phyloP scores from a whole-genome alignment of 1,140 invertebrate genomes.

The Procambarus virginalis region DNA sequence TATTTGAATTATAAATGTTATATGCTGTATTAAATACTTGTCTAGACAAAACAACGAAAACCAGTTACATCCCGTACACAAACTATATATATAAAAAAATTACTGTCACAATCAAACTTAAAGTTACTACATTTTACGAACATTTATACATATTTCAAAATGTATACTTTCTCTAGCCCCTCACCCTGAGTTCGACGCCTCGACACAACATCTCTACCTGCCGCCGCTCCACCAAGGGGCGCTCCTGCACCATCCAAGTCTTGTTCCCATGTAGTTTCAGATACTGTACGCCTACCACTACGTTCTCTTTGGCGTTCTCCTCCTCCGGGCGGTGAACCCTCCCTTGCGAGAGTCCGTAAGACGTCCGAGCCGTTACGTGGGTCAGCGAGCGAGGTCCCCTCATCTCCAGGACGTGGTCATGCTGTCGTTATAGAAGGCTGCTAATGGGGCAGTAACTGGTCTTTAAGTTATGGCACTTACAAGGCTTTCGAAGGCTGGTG shows the following conservation, averaged over 20 bases:
- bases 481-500: no score
- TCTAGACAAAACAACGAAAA: background rate
- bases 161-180: constrained; percentile 5
- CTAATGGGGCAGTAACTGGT: background rate
- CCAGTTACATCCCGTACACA: background rate
- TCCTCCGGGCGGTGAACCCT: background rate
- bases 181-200: constrained; percentile 75
- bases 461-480: background rate
- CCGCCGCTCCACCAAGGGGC: constrained; percentile 71
- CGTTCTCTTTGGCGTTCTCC: background rate
- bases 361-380: constrained; percentile 72
- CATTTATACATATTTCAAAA: background rate
- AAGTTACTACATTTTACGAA: no score
- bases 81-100: no score
- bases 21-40: no score
- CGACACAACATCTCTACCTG: constrained; percentile 74
- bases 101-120: no score
- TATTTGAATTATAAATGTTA: no score
- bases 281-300: constrained; percentile 38
- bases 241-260: constrained; percentile 59
- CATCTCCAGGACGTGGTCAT: constrained; percentile 62
- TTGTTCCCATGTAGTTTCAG: constrained; percentile 35
- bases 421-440: constrained; percentile 34
- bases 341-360: constrained; percentile 40
- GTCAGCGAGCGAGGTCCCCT: constrained; percentile 70